A percentile compares a stretch with the other conserved stretches of the same genome.
Evolutionary conservation across 2,113 vertebrate genomes (phyloP).

Genomic region (Eulemur macaco): DNA sequence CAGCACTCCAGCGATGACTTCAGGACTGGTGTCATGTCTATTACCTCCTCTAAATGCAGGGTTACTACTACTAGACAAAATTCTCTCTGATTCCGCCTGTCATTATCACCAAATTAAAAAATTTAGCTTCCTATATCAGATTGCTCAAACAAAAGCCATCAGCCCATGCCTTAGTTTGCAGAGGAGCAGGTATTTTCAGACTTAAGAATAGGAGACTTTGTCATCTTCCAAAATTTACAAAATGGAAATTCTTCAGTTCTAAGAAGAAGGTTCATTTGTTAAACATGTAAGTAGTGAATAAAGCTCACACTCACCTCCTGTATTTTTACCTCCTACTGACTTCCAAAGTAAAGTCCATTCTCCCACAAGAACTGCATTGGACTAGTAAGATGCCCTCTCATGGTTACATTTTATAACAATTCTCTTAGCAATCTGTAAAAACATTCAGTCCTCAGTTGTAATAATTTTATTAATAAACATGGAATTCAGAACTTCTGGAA

Average conservation of each 20-base stretch:
- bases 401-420: not conserved
- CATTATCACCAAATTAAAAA: not conserved
- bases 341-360: not conserved
- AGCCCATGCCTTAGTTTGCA: not conserved
- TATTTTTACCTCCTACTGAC: not conserved
- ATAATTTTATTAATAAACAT: not conserved
- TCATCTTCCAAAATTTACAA: not conserved
- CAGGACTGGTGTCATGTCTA: not conserved
- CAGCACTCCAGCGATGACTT: too few species aligned
- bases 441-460: not conserved
- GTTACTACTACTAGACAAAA: too few species aligned
- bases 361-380: not conserved
- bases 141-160: not conserved
- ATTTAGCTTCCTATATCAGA: not conserved
- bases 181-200: not conserved
- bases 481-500: not conserved
- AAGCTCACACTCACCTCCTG: not conserved
- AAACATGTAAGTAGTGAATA: not conserved
- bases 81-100: not conserved
- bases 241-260: not conserved
- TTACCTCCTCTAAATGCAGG: not conserved
- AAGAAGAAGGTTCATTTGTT: not conserved
- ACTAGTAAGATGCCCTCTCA: not conserved
- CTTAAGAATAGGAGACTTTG: not conserved
- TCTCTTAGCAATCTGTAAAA: not conserved